A percentile compares a stretch with the other conserved stretches of the same genome.
phyloP scores from a whole-genome alignment of 1,140 invertebrate genomes.

The Diachasmimorpha longicaudata region DNA sequence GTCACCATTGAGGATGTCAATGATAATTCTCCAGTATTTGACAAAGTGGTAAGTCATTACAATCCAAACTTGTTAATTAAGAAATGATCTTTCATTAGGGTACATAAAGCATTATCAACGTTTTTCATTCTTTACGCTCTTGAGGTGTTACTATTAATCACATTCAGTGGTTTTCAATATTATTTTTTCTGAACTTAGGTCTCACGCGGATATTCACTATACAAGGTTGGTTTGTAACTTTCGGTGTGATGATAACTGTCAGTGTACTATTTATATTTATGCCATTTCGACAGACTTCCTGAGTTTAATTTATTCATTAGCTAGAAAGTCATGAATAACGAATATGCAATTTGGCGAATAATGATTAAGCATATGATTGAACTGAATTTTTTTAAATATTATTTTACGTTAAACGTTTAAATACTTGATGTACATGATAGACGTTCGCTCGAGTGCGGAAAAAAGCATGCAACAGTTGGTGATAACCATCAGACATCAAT shows the following conservation, averaged over 20 bases:
- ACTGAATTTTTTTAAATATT: not conserved
- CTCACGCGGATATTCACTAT: constrained; percentile 6
- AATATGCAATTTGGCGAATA: not conserved
- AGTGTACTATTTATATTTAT: not conserved
- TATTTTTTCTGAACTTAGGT: constrained; percentile 4
- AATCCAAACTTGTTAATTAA: not conserved
- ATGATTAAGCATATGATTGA: not conserved
- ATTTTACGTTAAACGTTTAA: not conserved
- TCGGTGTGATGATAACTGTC: not conserved
- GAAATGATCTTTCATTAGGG: not conserved
- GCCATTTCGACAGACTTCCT: not conserved
- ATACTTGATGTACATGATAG: not conserved
- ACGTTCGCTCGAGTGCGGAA: not conserved
- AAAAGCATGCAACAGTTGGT: not conserved
- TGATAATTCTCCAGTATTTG: constrained; percentile 85
- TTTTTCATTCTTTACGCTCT: not conserved
- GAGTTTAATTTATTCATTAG: not conserved
- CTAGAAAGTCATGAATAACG: not conserved
- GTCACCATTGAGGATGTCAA: constrained; percentile 87
- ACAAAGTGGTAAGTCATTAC: constrained; percentile 70
- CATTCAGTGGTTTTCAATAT: not conserved
- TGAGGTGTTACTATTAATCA: not conserved
- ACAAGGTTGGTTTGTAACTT: constrained; percentile 12
- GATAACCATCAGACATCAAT: not conserved
- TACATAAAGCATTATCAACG: not conserved